Percentiles rank a stretch among this genome's conserved stretches.
Evolutionary conservation across 2,797 vertebrate species (phyloP).

Genomic region (Podargus strigoides): DNA sequence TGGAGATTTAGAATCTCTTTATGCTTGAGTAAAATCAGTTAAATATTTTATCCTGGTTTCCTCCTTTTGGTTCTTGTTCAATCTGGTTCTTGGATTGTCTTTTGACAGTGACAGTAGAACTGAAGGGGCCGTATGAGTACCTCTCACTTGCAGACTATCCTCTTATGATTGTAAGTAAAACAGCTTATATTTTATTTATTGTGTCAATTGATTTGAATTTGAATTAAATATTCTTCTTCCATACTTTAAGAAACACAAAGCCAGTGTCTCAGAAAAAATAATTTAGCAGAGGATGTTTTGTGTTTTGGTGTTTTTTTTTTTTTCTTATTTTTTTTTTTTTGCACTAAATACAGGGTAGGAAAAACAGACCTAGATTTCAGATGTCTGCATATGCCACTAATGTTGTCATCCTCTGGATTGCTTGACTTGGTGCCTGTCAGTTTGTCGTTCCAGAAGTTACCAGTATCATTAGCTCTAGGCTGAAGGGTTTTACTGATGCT

Average conservation of each 20-base stretch:
- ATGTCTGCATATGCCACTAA: background rate
- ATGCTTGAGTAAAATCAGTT: background rate
- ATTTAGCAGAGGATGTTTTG: background rate
- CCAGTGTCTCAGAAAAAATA: background rate
- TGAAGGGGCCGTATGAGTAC: constrained; percentile 90
- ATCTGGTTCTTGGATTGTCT: constrained; percentile 29
- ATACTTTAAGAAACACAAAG: background rate
- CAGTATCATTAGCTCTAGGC: background rate
- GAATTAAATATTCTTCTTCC: background rate
- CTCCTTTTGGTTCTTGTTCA: constrained; percentile 15
- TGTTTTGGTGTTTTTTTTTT: background rate
- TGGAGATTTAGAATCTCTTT: background rate
- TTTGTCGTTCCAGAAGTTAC: background rate
- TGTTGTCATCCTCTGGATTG: background rate
- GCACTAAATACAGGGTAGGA: background rate
- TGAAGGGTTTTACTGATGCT: background rate
- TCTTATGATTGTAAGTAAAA: constrained; percentile 88
- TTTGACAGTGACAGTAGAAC: constrained; percentile 87
- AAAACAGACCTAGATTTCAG: background rate
- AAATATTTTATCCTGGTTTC: background rate
- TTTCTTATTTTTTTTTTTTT: no score
- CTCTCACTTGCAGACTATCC: constrained; percentile 93
- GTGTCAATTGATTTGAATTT: background rate
- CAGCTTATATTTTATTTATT: constrained; percentile 7
- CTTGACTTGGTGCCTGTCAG: background rate